Percentiles rank a stretch among this genome's conserved stretches.
These are phyloP conservation scores for Neoascia interrupta DNA, from an alignment of 2,888 invertebrate species.

Conservation along the genomic window DNA sequence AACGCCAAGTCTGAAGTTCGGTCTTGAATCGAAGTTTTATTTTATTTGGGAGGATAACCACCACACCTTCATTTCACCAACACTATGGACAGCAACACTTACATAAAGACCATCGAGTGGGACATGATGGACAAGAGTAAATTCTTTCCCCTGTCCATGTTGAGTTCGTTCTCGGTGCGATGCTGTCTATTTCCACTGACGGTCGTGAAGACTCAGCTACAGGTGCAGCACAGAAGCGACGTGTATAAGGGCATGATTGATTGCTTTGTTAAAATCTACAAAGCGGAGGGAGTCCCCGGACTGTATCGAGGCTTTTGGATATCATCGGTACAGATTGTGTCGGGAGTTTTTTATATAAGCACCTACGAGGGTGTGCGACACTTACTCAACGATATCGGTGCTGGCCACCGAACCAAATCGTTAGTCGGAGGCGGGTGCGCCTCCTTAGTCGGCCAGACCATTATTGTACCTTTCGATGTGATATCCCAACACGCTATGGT, in stretches of 20 bases:
- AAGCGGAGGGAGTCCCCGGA: conserved; percentile 90
- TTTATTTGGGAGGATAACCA: background rate
- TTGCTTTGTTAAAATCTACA: conserved; percentile 92
- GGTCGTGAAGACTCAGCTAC: conserved; percentile 95
- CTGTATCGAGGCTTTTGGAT: conserved; percentile 97
- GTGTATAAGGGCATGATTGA: conserved; percentile 93
- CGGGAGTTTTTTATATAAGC: conserved; percentile 94
- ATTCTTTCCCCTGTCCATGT: conserved; percentile 94
- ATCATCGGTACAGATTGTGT: conserved; percentile 92
- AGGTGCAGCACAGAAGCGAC: conserved; percentile 88
- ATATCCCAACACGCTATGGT: conserved; percentile 98
- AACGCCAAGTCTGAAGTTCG: conserved; percentile 46
- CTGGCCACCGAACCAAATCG: conserved; percentile 82
- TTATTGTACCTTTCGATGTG: conserved; percentile 97
- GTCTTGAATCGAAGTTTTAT: background rate
- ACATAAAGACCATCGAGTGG: conserved; percentile 95
- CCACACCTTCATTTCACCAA: conserved; percentile 35
- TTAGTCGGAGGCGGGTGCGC: conserved; percentile 94
- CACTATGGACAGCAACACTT: conserved; percentile 74
- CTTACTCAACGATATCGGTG: conserved; percentile 83
- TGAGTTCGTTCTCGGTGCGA: conserved; percentile 84
- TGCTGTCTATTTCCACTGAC: conserved; percentile 94
- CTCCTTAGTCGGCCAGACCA: conserved; percentile 95
- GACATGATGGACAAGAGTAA: conserved; percentile 98
- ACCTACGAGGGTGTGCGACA: conserved; percentile 96